Evolutionary conservation across 2,797 vertebrate genomes (phyloP), one percentile per base, ranked within the genome.

Genomic region (Enteromius unitaeniatus): DNA sequence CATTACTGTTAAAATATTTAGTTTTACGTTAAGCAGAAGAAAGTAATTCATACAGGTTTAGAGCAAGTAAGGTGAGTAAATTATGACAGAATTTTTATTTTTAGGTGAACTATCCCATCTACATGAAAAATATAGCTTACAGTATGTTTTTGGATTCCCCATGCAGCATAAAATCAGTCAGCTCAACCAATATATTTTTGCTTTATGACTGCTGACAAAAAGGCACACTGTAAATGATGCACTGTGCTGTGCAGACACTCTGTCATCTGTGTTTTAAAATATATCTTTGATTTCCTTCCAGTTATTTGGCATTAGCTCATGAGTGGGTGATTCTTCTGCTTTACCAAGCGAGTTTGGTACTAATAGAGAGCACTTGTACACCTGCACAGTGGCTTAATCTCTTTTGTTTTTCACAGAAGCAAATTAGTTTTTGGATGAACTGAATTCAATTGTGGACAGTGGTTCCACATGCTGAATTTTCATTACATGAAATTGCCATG

Each of bases 221-320:
- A 74, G 49, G 26, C 21, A 5, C 49, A 58, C 3, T 55, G 28
- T 68, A 11, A 79, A 65, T 11, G 1, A 23, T 70, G 72, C 40
- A 28, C 67, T 60, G 70, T 47, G 21, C 67, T 19, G 14, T 75
- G 42, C 69, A 58, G 37, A 55, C 23, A 79, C 64, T 80, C 68
- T 42, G 14, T n/a, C 40, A 34, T 49, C 15, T 73, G 17, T 75
- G 67, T 51, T 28, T 42, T 9, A 9, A 42, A 10, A 42, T 42
- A 10, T 42, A 42, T 79, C 60, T 74, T 73, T 82, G 74, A 84
- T 81, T 74, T 75, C 42, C 26, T 10, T 74, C 42, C 58, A 74
- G 68, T 37, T 13, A 65, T 65, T 37, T 74, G 78, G 40, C 75
- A 69, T 10, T 28, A 53, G 79, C 62, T 17, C n/a, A 42, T 67